Evolutionary conservation across 2,113 vertebrate genomes (phyloP), one percentile per base, ranked within the genome.

Genomic region (Camelus bactrianus): DNA sequence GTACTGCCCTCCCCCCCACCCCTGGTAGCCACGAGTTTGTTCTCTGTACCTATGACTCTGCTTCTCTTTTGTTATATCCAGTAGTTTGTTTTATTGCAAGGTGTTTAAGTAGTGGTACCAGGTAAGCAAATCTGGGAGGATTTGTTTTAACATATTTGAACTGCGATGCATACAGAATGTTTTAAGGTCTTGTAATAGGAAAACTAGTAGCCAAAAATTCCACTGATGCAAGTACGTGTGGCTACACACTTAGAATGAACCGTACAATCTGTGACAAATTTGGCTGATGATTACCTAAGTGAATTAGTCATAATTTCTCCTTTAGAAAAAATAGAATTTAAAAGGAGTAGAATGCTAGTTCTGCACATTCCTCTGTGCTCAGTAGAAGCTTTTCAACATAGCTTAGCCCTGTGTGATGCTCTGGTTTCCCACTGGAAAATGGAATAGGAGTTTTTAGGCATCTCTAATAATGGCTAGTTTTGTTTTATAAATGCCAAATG

Each of bases 51-150:
- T 42, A 42, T 42, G 38, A 42, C 38, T 42, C 38, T 42, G 38
- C 38, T 5, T 42, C 38, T 42, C 38, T 42, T 42, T 42, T 42
- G 38, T 42, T 42, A 42, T 42, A 42, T 42, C 38, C 38, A 42
- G 38, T 42, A 42, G 38, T 42, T 42, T 42, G 38, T 42, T 42
- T 42, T 79, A 75, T 76, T 58, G 20, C n/a, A 50, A 88, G 28
- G 24, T 46, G 38, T 88, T 91, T 91, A 97, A 95, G 46, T 86
- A 94, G 48, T 16, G 12, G 54, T 48, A 64, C 67, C 81, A 94
- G 30, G 54, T 48, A 84, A 91, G 14, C 48, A 87, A 60, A 92
- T 87, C 8, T 70, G 65, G 56, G 54, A 4, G 26, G 3, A 84
- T 70, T 88, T 83, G 35, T 32, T 84, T 86, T 64, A 48, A 90